Conservation (phyloP, 2,888 invertebrate genomes). For the Tetanocera ferruginea region DNA sequence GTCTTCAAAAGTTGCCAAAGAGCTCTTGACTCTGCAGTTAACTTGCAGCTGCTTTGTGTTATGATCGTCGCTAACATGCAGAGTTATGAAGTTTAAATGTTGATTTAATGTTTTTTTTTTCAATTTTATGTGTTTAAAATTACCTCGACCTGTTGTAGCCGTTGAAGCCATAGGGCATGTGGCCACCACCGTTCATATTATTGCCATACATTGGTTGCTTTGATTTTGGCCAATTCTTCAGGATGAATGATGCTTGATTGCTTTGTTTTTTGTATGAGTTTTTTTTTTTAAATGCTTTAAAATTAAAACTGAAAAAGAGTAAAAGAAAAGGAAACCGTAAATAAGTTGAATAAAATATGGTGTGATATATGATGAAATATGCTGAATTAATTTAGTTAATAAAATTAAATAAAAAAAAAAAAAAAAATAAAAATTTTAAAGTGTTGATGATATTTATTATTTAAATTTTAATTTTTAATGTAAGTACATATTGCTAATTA, state of each 20-base stretch:
- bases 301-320: constrained; percentile 45
- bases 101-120: background rate
- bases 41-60: no score
- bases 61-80: no score
- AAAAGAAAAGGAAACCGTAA: constrained; percentile 39
- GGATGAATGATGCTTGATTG: constrained; percentile 21
- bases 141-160: constrained; percentile 61
- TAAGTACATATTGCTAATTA: no score
- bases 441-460: no score
- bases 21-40: background rate
- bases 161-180: constrained; percentile 59
- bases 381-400: background rate
- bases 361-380: background rate
- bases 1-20: background rate
- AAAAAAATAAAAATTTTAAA: background rate
- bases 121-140: constrained; percentile 41
- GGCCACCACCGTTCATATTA: constrained; percentile 57
- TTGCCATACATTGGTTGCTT: constrained; percentile 56
- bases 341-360: constrained; percentile 28
- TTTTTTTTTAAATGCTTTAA: constrained; percentile 26
- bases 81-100: background rate
- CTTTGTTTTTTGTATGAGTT: background rate
- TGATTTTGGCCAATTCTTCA: constrained; percentile 30
- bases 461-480: no score
- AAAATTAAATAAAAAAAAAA: background rate